Evolutionary conservation across 2,888 invertebrate species (phyloP).

Genomic region (Bombylius major): DNA sequence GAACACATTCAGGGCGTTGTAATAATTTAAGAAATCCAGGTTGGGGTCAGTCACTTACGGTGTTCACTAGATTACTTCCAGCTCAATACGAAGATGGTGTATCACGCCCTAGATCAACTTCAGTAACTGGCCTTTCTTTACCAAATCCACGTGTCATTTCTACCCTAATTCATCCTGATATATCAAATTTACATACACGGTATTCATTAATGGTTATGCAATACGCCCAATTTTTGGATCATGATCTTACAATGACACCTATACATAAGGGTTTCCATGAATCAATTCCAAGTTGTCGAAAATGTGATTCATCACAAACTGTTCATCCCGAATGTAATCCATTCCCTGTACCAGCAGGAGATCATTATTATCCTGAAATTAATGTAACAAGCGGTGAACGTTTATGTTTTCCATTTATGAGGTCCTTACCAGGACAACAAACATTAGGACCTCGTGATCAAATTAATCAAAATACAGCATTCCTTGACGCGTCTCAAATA

Average conservation of each 20-base stretch:
- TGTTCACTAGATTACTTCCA: slow-evolving; percentile 71
- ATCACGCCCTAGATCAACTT: slow-evolving; percentile 60
- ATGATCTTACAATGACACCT: slow-evolving; percentile 89
- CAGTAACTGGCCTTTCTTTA: slow-evolving; percentile 60
- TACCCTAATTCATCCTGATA: slow-evolving; percentile 80
- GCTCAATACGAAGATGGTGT: slow-evolving; percentile 83
- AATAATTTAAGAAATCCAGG: slow-evolving; percentile 75
- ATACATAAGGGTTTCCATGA: slow-evolving; percentile 84
- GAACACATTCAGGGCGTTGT: slow-evolving; percentile 68
- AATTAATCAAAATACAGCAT: slow-evolving; percentile 87
- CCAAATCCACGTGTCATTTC: slow-evolving; percentile 82
- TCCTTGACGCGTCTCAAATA: slow-evolving; percentile 72
- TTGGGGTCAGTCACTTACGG: slow-evolving; percentile 71
- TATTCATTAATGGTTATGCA: slow-evolving; percentile 92
- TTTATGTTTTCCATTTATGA: slow-evolving; percentile 88
- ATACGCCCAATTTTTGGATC: slow-evolving; percentile 87
- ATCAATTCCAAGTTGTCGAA: slow-evolving; percentile 77
- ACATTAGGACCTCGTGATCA: slow-evolving; percentile 81
- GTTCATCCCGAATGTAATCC: slow-evolving; percentile 92
- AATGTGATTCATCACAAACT: slow-evolving; percentile 74
- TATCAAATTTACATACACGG: slow-evolving; percentile 74
- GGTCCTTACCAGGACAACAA: slow-evolving; percentile 84
- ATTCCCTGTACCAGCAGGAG: slow-evolving; percentile 76
- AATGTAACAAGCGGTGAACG: slow-evolving; percentile 72
- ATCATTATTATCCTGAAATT: slow-evolving; percentile 79